Conservation (phyloP, 2,113 vertebrate genomes). For the Axis porcinus region DNA sequence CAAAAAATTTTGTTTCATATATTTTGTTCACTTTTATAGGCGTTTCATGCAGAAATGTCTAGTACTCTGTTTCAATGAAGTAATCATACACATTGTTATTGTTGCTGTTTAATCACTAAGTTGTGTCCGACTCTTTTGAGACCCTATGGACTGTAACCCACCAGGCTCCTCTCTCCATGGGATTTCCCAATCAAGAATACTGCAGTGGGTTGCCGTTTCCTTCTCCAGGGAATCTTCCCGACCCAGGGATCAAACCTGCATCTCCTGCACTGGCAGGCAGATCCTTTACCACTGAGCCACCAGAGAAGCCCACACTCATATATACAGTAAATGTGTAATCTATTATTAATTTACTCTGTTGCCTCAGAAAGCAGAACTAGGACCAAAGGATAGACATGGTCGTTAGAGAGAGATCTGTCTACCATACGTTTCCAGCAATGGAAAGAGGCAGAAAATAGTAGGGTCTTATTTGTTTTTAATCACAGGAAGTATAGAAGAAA, state of each 20-base stretch:
- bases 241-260: background rate
- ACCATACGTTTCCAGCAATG: background rate
- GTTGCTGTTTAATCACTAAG: background rate
- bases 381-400: background rate
- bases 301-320: background rate
- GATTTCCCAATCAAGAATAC: background rate
- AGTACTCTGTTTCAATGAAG: background rate
- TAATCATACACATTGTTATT: background rate
- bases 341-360: background rate
- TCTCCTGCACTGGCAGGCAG: background rate
- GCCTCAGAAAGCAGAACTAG: background rate
- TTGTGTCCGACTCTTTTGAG: background rate
- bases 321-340: background rate
- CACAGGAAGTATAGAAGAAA: background rate
- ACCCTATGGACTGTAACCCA: background rate
- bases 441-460: background rate
- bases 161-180: background rate
- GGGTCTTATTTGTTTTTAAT: background rate
- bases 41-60: background rate
- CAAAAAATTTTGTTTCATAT: background rate
- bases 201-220: background rate
- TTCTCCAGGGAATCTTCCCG: fast-evolving
- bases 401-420: background rate
- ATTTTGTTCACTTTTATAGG: background rate
- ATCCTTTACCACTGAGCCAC: background rate